phyloP scores from a whole-genome alignment of 2,888 invertebrate genomes.

The Morpho deidamia region DNA sequence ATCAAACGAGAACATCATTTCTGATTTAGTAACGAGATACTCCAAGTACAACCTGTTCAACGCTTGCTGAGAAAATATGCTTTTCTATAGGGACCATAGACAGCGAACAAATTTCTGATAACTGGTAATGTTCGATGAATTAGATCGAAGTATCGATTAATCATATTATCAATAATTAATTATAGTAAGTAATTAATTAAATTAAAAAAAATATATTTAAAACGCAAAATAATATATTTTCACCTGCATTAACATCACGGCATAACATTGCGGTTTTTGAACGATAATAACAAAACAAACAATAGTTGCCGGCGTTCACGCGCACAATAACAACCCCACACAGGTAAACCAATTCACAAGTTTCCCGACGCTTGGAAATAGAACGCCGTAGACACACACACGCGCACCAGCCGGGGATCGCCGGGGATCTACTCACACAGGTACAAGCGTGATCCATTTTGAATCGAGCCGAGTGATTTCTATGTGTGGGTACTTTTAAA shows the following conservation, averaged over 20 bases:
- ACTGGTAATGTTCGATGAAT: too few relatives aligned
- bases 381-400: constrained; percentile 54
- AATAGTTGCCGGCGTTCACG: constrained; percentile 46
- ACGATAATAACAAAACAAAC: constrained; percentile 70
- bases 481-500: constrained; percentile 24
- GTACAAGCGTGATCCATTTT: constrained; percentile 24
- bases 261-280: constrained; percentile 31
- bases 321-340: constrained; percentile 51
- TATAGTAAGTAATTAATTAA: too few relatives aligned
- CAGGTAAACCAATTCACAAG: constrained; percentile 67
- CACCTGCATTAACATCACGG: constrained; percentile 6
- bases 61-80: too few relatives aligned
- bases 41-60: too few relatives aligned
- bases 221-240: constrained; percentile 11
- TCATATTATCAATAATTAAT: too few relatives aligned
- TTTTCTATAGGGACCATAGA: too few relatives aligned
- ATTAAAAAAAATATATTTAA: too few relatives aligned
- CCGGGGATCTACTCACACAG: constrained; percentile 41
- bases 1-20: too few relatives aligned
- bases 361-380: constrained; percentile 57
- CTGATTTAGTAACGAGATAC: too few relatives aligned
- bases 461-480: constrained; percentile 41
- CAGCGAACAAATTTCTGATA: too few relatives aligned
- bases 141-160: too few relatives aligned
- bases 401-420: constrained; percentile 21